Evolutionary conservation across 2,888 invertebrate species (phyloP).

Genomic region (Andricus quercusramuli): DNA sequence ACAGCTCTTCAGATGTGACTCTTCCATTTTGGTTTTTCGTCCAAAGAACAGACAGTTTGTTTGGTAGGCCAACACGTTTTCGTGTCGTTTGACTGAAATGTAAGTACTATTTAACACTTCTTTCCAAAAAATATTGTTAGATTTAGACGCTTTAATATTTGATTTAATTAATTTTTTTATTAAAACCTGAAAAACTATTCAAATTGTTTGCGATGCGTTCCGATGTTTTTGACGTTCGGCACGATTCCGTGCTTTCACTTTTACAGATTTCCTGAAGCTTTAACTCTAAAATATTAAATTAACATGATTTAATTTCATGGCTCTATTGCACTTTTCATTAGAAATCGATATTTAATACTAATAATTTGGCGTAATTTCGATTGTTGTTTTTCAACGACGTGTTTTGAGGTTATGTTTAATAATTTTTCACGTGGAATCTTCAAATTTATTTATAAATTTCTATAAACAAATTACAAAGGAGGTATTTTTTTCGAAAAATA

Average conservation of each 20-base stretch:
- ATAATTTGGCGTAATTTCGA: neutral
- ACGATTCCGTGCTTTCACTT: neutral
- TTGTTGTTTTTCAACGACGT: neutral
- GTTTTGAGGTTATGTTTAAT: neutral
- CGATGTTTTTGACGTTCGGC: conserved; percentile 1
- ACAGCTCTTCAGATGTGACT: neutral
- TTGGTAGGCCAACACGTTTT: conserved; percentile 34
- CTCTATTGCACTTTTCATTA: neutral
- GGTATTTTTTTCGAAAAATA: neutral
- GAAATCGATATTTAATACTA: neutral
- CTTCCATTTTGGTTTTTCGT: conserved; percentile 33
- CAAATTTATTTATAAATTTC: neutral
- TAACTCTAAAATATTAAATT: neutral
- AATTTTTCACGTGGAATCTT: neutral
- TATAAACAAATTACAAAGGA: neutral
- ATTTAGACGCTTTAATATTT: neutral
- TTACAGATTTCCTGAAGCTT: neutral
- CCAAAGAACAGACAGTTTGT: conserved; percentile 1
- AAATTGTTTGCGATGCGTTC: neutral
- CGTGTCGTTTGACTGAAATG: conserved; percentile 40
- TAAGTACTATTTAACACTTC: neutral
- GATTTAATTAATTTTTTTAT: neutral
- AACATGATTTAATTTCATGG: neutral
- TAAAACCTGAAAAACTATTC: neutral
- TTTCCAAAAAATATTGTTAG: conserved; percentile 14